A percentile compares a stretch with the other conserved stretches of the same genome.
Conservation (phyloP, 1,140 invertebrate genomes). For the Drosophila parvula region DNA sequence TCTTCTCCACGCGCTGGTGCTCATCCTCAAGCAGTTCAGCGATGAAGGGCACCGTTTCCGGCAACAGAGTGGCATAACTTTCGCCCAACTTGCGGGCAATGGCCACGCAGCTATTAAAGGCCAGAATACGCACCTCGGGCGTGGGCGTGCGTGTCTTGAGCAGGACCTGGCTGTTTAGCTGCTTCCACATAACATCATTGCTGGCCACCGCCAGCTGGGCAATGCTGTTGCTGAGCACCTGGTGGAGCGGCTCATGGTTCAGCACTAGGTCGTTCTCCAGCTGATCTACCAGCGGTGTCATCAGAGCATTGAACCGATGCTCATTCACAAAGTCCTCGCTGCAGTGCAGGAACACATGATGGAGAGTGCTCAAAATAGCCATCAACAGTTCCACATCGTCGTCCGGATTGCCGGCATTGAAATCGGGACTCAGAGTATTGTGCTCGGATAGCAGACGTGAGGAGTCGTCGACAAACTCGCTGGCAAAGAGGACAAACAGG, state of each 20-base stretch:
- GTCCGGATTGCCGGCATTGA: constrained; percentile 84
- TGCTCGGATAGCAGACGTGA: constrained; percentile 88
- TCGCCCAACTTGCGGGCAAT: constrained; percentile 91
- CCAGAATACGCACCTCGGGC: constrained; percentile 86
- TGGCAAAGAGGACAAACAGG: constrained; percentile 95
- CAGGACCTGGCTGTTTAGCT: constrained; percentile 94
- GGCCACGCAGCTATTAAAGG: constrained; percentile 88
- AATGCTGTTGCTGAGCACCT: constrained; percentile 90
- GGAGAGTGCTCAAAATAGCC: constrained; percentile 89
- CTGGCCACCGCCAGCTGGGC: constrained; percentile 91
- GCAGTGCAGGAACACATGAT: constrained; percentile 92
- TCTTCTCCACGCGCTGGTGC: constrained; percentile 90
- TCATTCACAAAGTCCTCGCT: constrained; percentile 92
- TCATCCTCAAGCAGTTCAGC: constrained; percentile 94
- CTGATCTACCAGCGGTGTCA: constrained; percentile 95
- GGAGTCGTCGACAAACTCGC: constrained; percentile 92
- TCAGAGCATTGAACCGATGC: constrained; percentile 92
- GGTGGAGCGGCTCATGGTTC: constrained; percentile 85
- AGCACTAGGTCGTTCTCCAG: constrained; percentile 90
- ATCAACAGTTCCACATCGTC: constrained; percentile 86
- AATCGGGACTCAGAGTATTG: constrained; percentile 84
- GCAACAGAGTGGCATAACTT: constrained; percentile 91
- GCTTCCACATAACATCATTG: constrained; percentile 94
- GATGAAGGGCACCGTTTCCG: constrained; percentile 93
- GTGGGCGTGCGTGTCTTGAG: constrained; percentile 92